Conservation (phyloP, 2,888 invertebrate species). For the Drosophila subsilvestris region DNA sequence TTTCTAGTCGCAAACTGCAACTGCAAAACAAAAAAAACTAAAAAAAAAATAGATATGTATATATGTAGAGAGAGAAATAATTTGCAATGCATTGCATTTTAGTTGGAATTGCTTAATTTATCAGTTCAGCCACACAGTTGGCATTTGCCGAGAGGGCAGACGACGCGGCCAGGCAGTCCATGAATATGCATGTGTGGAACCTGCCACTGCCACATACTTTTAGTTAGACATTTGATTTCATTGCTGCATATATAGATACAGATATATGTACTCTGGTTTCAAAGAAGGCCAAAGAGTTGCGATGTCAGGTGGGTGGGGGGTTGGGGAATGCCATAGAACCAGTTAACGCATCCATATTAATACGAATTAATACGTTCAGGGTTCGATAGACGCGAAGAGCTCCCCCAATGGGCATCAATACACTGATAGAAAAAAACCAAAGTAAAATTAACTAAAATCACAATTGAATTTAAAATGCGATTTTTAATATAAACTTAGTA, state of each 20-base stretch:
- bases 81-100: constrained; percentile 73
- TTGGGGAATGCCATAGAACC: constrained; percentile 10
- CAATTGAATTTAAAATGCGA: too few species aligned
- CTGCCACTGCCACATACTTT: constrained; percentile 44
- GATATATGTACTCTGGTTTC: constrained; percentile 13
- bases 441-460: too few species aligned
- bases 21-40: too few species aligned
- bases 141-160: constrained; percentile 49
- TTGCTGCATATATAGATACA: constrained; percentile 25
- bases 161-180: constrained; percentile 15
- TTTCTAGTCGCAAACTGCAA: constrained; percentile 60
- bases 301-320: too few species aligned
- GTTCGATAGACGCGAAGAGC: not conserved
- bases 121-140: constrained; percentile 76
- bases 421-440: too few species aligned
- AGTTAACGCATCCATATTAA: constrained; percentile 9
- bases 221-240: constrained; percentile 43
- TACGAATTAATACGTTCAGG: constrained; percentile 4
- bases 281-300: constrained; percentile 23
- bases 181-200: constrained; percentile 48
- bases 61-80: constrained; percentile 17
- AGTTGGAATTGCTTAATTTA: constrained; percentile 72
- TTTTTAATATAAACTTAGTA: too few species aligned
- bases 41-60: not conserved
- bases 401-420: too few species aligned